phyloP scores from a whole-genome alignment of 2,113 vertebrate genomes.

The Ailurus styani region DNA sequence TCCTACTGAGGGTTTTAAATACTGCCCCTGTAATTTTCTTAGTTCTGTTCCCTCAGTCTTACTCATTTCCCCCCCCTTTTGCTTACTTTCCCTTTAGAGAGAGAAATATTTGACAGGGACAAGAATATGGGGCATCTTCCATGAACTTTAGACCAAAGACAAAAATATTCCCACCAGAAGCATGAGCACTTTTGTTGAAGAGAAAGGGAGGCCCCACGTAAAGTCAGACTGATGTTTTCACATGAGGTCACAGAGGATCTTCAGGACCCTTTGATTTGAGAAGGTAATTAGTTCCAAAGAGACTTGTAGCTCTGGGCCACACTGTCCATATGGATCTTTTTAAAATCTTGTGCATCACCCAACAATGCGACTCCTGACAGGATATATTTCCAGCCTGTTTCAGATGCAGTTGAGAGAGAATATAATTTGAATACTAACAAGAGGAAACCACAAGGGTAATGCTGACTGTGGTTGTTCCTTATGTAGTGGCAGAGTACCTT shows the following conservation, averaged over 20 bases:
- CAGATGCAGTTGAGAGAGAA: not conserved
- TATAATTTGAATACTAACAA: constrained; percentile 23
- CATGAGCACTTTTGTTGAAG: not conserved
- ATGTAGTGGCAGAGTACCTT: not conserved
- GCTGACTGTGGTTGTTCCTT: not conserved
- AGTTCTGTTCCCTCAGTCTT: not conserved
- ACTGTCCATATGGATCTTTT: not conserved
- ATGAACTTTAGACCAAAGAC: not conserved
- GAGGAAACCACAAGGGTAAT: not conserved
- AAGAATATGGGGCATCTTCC: not conserved
- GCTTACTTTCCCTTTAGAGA: not conserved
- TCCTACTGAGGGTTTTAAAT: not conserved
- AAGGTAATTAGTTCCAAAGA: constrained; percentile 61
- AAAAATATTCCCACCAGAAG: not conserved
- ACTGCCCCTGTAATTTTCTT: not conserved
- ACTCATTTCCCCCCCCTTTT: not conserved
- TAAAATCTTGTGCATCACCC: not conserved
- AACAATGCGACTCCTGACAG: not conserved
- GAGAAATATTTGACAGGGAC: not conserved
- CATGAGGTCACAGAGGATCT: not conserved
- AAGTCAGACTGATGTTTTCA: not conserved
- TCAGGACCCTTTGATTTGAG: constrained; percentile 14
- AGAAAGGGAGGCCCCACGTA: not conserved
- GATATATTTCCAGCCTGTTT: not conserved
- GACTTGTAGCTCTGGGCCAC: not conserved